A percentile compares a stretch with the other conserved stretches of the same genome.
phyloP scores from a whole-genome alignment of 2,888 invertebrate genomes.

The Aporophyla lueneburgensis region DNA sequence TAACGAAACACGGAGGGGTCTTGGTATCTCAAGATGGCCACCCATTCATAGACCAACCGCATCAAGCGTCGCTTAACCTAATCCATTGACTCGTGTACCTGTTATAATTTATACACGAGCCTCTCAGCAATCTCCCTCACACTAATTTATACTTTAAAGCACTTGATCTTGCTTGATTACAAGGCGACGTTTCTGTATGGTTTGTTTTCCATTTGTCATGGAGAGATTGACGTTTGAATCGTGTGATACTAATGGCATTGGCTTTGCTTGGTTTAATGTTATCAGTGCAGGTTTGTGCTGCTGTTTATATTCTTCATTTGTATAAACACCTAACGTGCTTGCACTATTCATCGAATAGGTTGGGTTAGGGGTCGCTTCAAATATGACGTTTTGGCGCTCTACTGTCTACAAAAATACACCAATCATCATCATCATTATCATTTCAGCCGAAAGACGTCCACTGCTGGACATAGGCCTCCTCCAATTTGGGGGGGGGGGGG shows the following conservation, averaged over 20 bases:
- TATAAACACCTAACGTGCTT: too few species aligned
- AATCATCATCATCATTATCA: too few species aligned
- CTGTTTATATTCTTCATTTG: neutral
- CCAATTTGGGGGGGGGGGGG: too few species aligned
- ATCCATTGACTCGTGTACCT: neutral
- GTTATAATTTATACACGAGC: neutral
- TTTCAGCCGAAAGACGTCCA: too few species aligned
- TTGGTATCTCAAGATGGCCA: neutral
- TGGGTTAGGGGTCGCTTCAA: too few species aligned
- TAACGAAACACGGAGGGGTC: neutral
- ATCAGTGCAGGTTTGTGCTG: neutral
- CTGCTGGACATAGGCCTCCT: too few species aligned
- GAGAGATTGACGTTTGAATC: constrained; percentile 29
- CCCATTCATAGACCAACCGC: too few species aligned
- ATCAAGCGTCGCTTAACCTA: neutral
- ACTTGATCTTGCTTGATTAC: constrained; percentile 30
- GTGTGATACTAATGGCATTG: constrained; percentile 9
- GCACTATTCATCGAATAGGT: too few species aligned
- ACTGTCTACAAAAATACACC: too few species aligned
- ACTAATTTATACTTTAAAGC: too few species aligned
- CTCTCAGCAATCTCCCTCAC: too few species aligned
- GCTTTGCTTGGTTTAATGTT: constrained; percentile 23
- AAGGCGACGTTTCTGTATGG: constrained; percentile 10
- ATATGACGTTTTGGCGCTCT: too few species aligned
- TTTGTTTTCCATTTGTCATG: constrained; percentile 31